Conservation (phyloP, 2,797 vertebrate species). For the Etheostoma perlongum region DNA sequence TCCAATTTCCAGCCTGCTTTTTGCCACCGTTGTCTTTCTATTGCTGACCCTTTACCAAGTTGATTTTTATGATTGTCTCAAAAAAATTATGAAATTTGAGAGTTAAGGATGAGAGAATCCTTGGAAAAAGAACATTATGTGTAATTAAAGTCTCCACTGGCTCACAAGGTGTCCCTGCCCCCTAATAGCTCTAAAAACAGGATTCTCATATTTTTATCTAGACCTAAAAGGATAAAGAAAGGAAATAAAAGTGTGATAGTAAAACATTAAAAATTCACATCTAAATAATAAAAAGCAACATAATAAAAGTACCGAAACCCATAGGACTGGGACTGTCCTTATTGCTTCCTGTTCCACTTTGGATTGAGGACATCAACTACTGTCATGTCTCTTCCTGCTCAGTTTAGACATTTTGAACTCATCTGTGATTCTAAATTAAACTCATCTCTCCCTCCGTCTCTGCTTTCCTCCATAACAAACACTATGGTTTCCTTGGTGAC, state of each 20-base stretch:
- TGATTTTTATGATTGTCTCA: not conserved
- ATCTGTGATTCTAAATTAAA: slow-evolving; percentile 48
- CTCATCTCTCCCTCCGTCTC: slow-evolving; percentile 22
- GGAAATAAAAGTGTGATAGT: not conserved
- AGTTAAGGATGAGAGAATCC: not conserved
- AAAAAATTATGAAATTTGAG: not conserved
- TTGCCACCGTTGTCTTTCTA: not conserved
- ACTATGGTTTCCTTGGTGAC: slow-evolving; percentile 42
- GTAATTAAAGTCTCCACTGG: not conserved
- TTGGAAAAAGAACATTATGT: not conserved
- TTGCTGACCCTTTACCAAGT: not conserved
- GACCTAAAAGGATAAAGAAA: not conserved
- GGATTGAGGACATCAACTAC: slow-evolving; percentile 16
- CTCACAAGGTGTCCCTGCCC: not conserved
- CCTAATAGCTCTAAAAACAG: not conserved
- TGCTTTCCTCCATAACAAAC: slow-evolving; percentile 18
- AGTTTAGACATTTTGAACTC: slow-evolving; percentile 20
- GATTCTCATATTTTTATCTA: not conserved
- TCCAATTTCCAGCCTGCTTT: not conserved
- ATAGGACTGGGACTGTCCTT: slow-evolving; percentile 1
- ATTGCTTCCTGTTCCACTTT: slow-evolving; percentile 11
- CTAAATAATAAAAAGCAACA: not conserved
- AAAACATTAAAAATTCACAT: not conserved
- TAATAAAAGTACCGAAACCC: not conserved
- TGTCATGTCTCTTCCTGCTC: not conserved